Evolutionary conservation across 30 jellyfish, hydroid and myxozoan genomes (phyloP).

Genomic region (Aurelia aurita complex sp. Pacific): DNA sequence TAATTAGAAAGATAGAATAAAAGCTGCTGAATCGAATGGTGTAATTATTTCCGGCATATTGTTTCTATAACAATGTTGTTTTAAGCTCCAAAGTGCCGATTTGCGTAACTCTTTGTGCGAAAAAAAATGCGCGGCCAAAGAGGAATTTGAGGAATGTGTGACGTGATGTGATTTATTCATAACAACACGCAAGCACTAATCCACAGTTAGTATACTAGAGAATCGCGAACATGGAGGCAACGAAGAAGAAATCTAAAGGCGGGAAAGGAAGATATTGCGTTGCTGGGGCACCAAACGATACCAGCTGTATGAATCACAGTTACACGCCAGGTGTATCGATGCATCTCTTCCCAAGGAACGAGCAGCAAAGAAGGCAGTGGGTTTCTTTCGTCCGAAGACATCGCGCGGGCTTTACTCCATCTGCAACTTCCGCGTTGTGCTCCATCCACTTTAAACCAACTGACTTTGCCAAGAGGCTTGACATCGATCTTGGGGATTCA

Average conservation of each 20-base stretch:
- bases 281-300: conserved; percentile 50
- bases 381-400: conserved; percentile 31
- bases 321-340: conserved; percentile 36
- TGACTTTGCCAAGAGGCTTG: conserved; percentile 16
- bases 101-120: conserved; percentile 19
- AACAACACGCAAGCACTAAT: not conserved
- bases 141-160: conserved; percentile 19
- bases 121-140: no score
- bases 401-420: conserved; percentile 11
- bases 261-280: conserved; percentile 42
- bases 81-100: conserved; percentile 17
- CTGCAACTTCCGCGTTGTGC: conserved; percentile 23
- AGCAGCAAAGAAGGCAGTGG: conserved; percentile 20
- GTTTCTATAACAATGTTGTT: conserved; percentile 21
- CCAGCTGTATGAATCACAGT: conserved; percentile 32
- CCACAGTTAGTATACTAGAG: conserved; percentile 4
- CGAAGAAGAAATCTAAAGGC: conserved; percentile 21
- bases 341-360: conserved; percentile 41
- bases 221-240: conserved; percentile 7
- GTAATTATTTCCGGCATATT: not conserved
- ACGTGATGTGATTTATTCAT: conserved; percentile 20
- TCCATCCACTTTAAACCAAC: conserved; percentile 19
- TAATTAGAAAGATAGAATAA: no score
- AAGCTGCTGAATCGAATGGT: no score
- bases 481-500: conserved; percentile 27